Conservation (phyloP, 2,888 invertebrate genomes). For the Eremobia ochroleuca region DNA sequence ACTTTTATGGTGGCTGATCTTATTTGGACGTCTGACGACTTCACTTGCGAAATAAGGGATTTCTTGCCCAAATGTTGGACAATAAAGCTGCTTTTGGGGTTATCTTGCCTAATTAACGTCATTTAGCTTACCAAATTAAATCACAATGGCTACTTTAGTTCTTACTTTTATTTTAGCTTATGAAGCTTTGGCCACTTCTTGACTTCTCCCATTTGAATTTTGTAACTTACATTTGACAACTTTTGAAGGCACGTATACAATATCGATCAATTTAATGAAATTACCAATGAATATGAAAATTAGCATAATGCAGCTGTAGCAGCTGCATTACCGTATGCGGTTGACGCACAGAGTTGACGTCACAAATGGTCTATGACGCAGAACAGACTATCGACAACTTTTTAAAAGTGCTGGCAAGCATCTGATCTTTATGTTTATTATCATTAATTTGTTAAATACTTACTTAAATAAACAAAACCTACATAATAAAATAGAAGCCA, state of each 20-base stretch:
- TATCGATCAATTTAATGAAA: background rate
- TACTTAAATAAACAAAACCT: conserved; percentile 3
- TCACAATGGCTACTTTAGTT: conserved; percentile 11
- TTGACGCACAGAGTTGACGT: conserved; percentile 24
- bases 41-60: conserved; percentile 56
- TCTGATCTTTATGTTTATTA: background rate
- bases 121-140: background rate
- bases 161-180: background rate
- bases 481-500: background rate
- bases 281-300: conserved; percentile 4
- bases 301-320: too few relatives aligned
- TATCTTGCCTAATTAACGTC: conserved; percentile 36
- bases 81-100: conserved; percentile 42
- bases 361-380: conserved; percentile 40
- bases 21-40: conserved; percentile 67
- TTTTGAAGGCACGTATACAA: background rate
- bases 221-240: background rate
- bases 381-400: background rate
- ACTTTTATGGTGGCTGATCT: conserved; percentile 65
- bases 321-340: conserved; percentile 3
- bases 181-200: background rate
- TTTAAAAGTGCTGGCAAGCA: conserved; percentile 3
- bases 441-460: background rate
- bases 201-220: background rate
- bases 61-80: conserved; percentile 43